A percentile compares a stretch with the other conserved stretches of the same genome.
These are phyloP conservation scores for Tetranychus cinnabarinus DNA, from an alignment of 1,140 invertebrate genomes.

Conservation along the genomic window DNA sequence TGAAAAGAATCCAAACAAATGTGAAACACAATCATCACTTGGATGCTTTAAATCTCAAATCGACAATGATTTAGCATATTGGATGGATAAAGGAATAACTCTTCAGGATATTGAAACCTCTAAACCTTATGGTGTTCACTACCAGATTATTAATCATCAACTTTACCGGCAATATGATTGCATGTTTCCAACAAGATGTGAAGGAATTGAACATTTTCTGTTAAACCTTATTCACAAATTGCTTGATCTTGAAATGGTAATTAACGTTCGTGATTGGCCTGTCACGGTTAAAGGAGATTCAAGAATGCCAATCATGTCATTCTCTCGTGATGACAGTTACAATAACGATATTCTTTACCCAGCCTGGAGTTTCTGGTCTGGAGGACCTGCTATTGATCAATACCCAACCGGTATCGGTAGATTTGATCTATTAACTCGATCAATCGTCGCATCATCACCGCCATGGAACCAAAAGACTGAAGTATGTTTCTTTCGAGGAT, in stretches of 20 bases:
- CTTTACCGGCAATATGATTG: conserved; percentile 60
- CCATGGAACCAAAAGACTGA: conserved; percentile 50
- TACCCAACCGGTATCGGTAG: conserved; percentile 76
- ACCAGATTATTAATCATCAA: conserved; percentile 56
- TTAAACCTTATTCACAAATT: conserved; percentile 34
- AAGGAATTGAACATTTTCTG: conserved; percentile 71
- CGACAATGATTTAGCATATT: conserved; percentile 29
- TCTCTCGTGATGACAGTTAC: conserved; percentile 67
- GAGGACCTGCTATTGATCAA: conserved; percentile 74
- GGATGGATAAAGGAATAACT: conserved; percentile 40
- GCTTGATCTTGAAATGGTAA: conserved; percentile 57
- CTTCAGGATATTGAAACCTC: conserved; percentile 34
- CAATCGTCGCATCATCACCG: conserved; percentile 30
- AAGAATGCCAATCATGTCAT: conserved; percentile 62
- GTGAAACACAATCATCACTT: background rate
- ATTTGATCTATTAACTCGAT: conserved; percentile 60
- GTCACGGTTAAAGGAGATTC: conserved; percentile 35
- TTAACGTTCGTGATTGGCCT: conserved; percentile 82
- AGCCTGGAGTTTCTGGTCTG: conserved; percentile 92
- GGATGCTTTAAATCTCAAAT: background rate
- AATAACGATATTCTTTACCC: conserved; percentile 87
- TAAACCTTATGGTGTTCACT: conserved; percentile 40
- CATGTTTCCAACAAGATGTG: conserved; percentile 66
- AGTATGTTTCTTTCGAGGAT: conserved; percentile 73
- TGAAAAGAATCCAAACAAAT: background rate